A percentile compares a stretch with the other conserved stretches of the same genome.
Conservation (phyloP, 2,113 vertebrate genomes). For the Pterocles gutturalis region DNA sequence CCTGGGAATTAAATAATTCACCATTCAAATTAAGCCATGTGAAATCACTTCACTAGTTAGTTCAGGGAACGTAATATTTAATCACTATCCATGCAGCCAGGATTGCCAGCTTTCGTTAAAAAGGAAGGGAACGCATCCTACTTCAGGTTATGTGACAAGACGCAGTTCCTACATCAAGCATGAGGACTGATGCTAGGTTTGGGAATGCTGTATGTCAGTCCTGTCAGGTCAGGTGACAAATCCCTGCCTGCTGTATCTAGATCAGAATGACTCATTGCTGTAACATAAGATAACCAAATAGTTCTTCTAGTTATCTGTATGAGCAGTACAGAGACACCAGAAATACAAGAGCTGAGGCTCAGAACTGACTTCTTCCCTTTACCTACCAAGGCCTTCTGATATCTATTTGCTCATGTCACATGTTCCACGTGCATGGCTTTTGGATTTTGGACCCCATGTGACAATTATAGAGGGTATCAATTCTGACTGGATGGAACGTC, state of each 20-base stretch:
- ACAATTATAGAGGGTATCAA: fast-evolving
- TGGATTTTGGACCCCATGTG: neutral
- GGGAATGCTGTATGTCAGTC: neutral
- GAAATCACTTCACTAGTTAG: neutral
- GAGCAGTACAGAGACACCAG: neutral
- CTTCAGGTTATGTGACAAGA: neutral
- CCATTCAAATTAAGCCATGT: neutral
- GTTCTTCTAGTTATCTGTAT: neutral
- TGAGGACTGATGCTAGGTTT: neutral
- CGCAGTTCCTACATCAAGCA: neutral
- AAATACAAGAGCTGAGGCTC: neutral
- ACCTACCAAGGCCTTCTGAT: neutral
- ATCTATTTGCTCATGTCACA: neutral
- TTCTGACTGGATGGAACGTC: neutral
- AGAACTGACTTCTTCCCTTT: neutral
- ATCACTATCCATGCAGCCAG: neutral
- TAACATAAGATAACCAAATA: neutral
- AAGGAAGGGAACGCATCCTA: neutral
- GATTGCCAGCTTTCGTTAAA: neutral
- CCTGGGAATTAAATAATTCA: neutral
- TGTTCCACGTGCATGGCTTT: neutral
- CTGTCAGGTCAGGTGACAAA: neutral
- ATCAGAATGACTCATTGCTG: neutral
- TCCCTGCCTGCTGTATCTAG: fast-evolving
- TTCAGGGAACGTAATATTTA: neutral